phyloP scores from a whole-genome alignment of 2,797 vertebrate species.

The Scolopax rusticola region DNA sequence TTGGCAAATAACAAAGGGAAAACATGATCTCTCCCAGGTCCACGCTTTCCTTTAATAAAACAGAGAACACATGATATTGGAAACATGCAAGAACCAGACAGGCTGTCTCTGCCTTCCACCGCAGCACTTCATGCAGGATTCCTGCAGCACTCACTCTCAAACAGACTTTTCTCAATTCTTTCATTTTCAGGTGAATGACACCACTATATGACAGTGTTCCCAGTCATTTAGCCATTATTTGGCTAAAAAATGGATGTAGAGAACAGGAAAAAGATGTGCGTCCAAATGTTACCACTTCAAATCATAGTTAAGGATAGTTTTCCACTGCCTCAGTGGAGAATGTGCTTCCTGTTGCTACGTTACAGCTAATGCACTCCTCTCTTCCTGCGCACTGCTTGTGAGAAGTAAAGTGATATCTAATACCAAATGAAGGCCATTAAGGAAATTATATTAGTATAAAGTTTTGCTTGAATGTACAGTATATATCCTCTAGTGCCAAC shows the following conservation, averaged over 20 bases:
- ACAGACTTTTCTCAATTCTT: not conserved
- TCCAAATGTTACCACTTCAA: not conserved
- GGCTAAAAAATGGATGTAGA: not conserved
- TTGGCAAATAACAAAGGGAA: conserved; percentile 98
- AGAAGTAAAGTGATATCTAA: not conserved
- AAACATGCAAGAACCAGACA: not conserved
- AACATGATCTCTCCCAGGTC: conserved; percentile 99
- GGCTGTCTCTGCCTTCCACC: not conserved
- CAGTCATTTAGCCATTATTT: too few species aligned
- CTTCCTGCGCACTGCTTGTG: not conserved
- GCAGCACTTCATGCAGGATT: rapidly evolving
- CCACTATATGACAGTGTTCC: rapidly evolving
- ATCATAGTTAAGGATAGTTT: not conserved
- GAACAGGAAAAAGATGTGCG: not conserved
- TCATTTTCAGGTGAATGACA: not conserved
- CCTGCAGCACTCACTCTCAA: not conserved
- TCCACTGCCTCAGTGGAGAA: not conserved
- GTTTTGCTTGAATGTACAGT: not conserved
- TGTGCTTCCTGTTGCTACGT: not conserved
- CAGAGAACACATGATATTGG: conserved; percentile 59
- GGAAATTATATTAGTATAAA: not conserved
- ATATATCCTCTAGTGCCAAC: not conserved
- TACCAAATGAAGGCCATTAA: conserved; percentile 18
- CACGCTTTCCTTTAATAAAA: conserved; percentile 91
- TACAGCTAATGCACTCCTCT: not conserved